Base-by-base conservation (phyloP, 2,797 vertebrate species). In the Neosilurus hyrtlii region DNA sequence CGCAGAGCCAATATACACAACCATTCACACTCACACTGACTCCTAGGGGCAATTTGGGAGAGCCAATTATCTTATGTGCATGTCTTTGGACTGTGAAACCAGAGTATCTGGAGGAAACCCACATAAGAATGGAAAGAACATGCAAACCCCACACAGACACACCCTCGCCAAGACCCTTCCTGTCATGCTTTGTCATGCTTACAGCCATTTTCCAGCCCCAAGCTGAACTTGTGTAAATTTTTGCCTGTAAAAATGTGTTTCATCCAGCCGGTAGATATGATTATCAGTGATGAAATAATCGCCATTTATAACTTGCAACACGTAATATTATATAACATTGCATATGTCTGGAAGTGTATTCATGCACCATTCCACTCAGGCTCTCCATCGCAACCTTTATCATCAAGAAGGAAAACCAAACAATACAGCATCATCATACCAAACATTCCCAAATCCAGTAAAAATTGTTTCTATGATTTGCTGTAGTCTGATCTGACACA, bases 391-490 rank as follows among this genome's bases (percentile, higher is more conserved):
- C 15, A 63, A 18, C n/a, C n/a, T 49, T 62, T 51, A n/a, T 78
- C n/a, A 62, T 76, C 22, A 49, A 76, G 57, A 76, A 22, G 57
- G n/a, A 20, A 61, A n/a, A 76, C 56, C 37, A 24, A 76, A 76
- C 20, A 76, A 61, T n/a, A 9, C 35, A 9, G 57, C 57, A 76
- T 43, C 61, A 61, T n/a, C 57, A 43, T 24, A 43, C 12, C 20
- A 61, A 62, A 49, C 74, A n/a, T 18, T 15, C 52, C 15, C 54
- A 61, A 57, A 43, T 10, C 18, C 8, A 9, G 16, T 70, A 51
- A 83, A n/a, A 66, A 56, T n/a, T 10, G 76, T 37, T 15, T 72
- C 22, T n/a, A 15, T 54, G 62, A 72, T 83, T 66, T 73, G 49
- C 22, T 26, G 22, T 30, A 78, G n/a, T 78, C 59, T 79, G 30